Percentiles rank a stretch among this genome's conserved stretches.
phyloP scores from a whole-genome alignment of 1,140 invertebrate genomes.

The Cardiocondyla obscurior region DNA sequence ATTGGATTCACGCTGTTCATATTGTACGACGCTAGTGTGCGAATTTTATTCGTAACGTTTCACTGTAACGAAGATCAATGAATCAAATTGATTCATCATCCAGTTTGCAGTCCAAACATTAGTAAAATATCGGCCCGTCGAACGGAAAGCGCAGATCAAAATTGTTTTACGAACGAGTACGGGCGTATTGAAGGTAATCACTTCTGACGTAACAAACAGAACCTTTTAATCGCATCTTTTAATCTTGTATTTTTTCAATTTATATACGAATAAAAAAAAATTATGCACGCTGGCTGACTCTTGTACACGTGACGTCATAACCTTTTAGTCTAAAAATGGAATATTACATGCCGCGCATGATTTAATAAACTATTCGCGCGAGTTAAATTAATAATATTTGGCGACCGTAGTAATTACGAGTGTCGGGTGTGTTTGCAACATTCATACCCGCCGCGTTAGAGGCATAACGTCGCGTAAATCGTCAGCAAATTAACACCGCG shows the following conservation, averaged over 20 bases:
- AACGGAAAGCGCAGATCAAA: neutral
- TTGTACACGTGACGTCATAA: neutral
- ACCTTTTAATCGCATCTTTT: constrained; percentile 23
- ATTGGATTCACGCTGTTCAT: constrained; percentile 6
- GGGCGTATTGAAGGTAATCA: constrained; percentile 5
- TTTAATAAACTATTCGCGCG: constrained; percentile 33
- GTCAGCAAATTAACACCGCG: constrained; percentile 7
- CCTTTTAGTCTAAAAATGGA: constrained; percentile 1
- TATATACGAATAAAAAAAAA: neutral
- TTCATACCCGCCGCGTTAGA: neutral
- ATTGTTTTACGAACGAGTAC: neutral
- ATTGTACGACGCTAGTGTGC: neutral
- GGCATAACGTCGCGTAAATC: neutral
- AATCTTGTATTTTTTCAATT: constrained; percentile 31
- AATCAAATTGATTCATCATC: constrained; percentile 24
- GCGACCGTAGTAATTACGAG: constrained; percentile 16
- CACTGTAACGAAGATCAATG: neutral
- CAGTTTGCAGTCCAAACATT: constrained; percentile 24
- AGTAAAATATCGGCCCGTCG: neutral
- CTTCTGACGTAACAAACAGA: neutral
- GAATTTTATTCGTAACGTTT: neutral
- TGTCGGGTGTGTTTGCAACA: neutral
- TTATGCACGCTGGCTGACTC: neutral
- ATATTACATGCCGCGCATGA: constrained; percentile 16
- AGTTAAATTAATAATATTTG: constrained; percentile 44